Percentiles rank a stretch among this genome's conserved stretches.
These are phyloP conservation scores for Palythoa grandis DNA, from an alignment of 92 coral and sea anemone species.

Conservation along the genomic window DNA sequence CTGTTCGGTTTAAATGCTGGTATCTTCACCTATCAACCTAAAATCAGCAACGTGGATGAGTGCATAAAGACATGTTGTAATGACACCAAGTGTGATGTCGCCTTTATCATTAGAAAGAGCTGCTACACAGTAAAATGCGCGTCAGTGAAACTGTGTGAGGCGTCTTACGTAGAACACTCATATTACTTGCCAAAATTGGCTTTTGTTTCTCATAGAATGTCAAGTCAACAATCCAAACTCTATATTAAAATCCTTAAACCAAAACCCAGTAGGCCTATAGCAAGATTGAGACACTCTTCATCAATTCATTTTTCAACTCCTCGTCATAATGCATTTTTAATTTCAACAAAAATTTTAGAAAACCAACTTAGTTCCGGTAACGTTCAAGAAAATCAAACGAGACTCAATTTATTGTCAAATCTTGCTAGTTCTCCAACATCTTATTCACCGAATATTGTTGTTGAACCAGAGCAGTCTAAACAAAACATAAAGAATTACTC, in stretches of 20 bases:
- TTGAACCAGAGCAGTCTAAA: neutral
- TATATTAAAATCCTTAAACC: neutral
- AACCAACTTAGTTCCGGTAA: neutral
- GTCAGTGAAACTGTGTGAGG: slow-evolving; percentile 33
- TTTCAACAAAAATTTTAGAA: neutral
- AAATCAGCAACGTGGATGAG: slow-evolving; percentile 21
- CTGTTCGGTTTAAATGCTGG: slow-evolving; percentile 20
- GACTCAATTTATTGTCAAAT: neutral
- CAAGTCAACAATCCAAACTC: neutral
- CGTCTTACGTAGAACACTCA: slow-evolving; percentile 14
- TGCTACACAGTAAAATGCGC: slow-evolving; percentile 54
- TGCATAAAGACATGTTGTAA: slow-evolving; percentile 48
- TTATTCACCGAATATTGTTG: neutral
- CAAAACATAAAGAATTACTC: neutral
- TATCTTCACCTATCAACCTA: slow-evolving; percentile 3
- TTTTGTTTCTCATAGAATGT: neutral
- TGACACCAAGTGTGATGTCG: slow-evolving; percentile 40
- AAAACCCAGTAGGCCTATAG: neutral
- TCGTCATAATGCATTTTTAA: neutral
- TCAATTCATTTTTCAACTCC: neutral
- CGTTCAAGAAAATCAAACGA: neutral
- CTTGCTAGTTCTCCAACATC: neutral
- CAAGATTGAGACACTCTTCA: neutral
- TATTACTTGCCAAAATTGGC: slow-evolving; percentile 18
- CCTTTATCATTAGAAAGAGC: slow-evolving; percentile 48